These are phyloP conservation scores for Herminia tarsipennalis DNA, from an alignment of 2,888 invertebrate genomes.

Conservation along the genomic window DNA sequence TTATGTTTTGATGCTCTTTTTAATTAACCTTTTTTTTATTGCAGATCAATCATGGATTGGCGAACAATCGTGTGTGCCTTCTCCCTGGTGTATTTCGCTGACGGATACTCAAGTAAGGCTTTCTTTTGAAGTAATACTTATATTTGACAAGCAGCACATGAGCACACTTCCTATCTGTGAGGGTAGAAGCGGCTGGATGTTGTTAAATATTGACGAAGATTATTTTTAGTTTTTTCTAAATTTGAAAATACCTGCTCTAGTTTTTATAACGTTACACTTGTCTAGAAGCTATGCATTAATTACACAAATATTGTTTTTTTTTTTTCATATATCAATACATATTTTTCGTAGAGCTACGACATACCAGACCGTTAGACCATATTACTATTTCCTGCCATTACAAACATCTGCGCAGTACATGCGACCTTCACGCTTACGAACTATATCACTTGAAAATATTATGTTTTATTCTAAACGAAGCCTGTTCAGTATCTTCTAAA, in stretches of 20 bases:
- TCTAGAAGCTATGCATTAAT: too few species aligned
- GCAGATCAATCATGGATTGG: conserved; percentile 79
- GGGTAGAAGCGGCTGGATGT: too few species aligned
- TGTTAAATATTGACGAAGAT: too few species aligned
- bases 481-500: conserved; percentile 18
- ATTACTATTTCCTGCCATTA: conserved; percentile 32
- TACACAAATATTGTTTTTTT: too few species aligned
- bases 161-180: too few species aligned
- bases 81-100: conserved; percentile 66
- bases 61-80: conserved; percentile 62
- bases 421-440: conserved; percentile 17
- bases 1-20: conserved; percentile 7
- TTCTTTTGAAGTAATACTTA: neutral
- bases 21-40: conserved; percentile 46
- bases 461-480: conserved; percentile 32
- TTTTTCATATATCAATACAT: conserved; percentile 8
- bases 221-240: too few species aligned
- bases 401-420: conserved; percentile 8
- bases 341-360: neutral
- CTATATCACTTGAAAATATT: conserved; percentile 14
- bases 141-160: too few species aligned
- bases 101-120: conserved; percentile 80
- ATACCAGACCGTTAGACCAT: conserved; percentile 6
- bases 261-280: too few species aligned
- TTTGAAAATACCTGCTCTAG: too few species aligned